phyloP scores from a whole-genome alignment of 2,888 invertebrate species.

The Anoncus sp. region DNA sequence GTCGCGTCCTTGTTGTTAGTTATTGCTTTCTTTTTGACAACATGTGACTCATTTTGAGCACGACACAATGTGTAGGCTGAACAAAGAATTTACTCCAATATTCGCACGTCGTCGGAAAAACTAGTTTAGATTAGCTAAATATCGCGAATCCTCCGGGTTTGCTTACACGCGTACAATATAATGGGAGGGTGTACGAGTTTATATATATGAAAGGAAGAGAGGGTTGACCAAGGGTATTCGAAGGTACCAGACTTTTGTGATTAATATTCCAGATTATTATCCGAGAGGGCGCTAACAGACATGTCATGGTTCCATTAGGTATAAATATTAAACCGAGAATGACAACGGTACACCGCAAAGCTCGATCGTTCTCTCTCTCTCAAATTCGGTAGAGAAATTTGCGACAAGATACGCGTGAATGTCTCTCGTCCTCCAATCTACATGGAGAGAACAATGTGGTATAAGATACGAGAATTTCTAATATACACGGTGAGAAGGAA shows the following conservation, averaged over 20 bases:
- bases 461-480: no score
- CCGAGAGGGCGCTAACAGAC: constrained; percentile 35
- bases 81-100: constrained; percentile 57
- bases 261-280: constrained; percentile 54
- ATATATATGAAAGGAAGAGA: no score
- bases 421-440: no score
- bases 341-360: constrained; percentile 21
- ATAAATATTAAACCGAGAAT: constrained; percentile 50
- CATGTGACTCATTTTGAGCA: constrained; percentile 51
- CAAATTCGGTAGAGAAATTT: no score
- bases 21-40: constrained; percentile 70
- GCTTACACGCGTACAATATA: background rate
- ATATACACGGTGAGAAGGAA: no score
- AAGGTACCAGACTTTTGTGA: background rate
- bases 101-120: background rate
- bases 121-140: background rate
- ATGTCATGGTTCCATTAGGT: constrained; percentile 35
- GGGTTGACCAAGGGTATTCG: no score
- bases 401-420: no score
- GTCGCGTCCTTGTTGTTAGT: constrained; percentile 46
- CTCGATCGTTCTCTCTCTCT: background rate
- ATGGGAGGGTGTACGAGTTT: background rate
- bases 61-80: constrained; percentile 53
- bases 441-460: no score
- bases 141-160: background rate